A percentile compares a stretch with the other conserved stretches of the same genome.
Conservation (phyloP, 2,888 invertebrate genomes). For the Oegoconia quadripuncta region DNA sequence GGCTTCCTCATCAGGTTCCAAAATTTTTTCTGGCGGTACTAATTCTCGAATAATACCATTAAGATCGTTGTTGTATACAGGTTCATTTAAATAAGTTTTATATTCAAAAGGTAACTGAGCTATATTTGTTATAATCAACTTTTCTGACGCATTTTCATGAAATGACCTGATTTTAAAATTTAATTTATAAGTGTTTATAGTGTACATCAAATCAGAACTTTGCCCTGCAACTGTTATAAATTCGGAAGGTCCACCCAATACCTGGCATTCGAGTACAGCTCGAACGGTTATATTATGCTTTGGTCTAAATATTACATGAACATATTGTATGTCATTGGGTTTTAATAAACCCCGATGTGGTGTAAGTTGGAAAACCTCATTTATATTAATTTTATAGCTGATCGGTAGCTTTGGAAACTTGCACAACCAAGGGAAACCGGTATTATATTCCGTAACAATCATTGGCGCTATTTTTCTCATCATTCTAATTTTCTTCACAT, state of each 20-base stretch:
- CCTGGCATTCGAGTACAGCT: constrained; percentile 71
- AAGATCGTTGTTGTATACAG: constrained; percentile 47
- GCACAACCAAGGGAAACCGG: constrained; percentile 49
- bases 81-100: constrained; percentile 54
- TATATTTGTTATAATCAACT: constrained; percentile 64
- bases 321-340: constrained; percentile 68
- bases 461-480: constrained; percentile 52
- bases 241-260: constrained; percentile 79
- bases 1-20: constrained; percentile 58
- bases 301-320: constrained; percentile 72
- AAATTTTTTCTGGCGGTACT: constrained; percentile 53
- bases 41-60: constrained; percentile 66
- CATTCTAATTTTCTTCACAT: constrained; percentile 31
- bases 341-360: constrained; percentile 72
- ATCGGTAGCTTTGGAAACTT: constrained; percentile 42
- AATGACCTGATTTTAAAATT: constrained; percentile 69
- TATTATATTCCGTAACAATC: constrained; percentile 26
- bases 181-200: constrained; percentile 56
- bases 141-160: constrained; percentile 55
- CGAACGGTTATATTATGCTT: constrained; percentile 57
- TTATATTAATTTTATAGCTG: constrained; percentile 36
- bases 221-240: constrained; percentile 65
- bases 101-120: constrained; percentile 68
- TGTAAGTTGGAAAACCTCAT: constrained; percentile 60
- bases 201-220: constrained; percentile 72